phyloP scores from a whole-genome alignment of 2,888 invertebrate species.

The Physocephala rufipes region DNA sequence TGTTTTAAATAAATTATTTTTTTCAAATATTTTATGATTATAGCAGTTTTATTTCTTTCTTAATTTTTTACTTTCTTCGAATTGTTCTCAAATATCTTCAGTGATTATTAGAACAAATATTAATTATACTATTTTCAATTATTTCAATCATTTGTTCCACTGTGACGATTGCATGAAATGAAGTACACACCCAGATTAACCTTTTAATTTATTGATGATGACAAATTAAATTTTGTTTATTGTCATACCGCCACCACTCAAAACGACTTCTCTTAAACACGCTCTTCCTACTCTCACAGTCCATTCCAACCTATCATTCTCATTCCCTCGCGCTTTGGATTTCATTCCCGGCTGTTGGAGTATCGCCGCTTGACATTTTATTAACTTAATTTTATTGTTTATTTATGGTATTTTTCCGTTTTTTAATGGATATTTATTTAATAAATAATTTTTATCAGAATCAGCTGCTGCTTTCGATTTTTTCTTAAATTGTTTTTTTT shows the following conservation, averaged over 20 bases:
- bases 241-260: neutral
- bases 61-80: too few relatives aligned
- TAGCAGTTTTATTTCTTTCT: too few relatives aligned
- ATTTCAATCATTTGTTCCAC: conserved; percentile 5
- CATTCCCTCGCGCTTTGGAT: neutral
- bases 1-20: too few relatives aligned
- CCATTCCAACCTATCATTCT: neutral
- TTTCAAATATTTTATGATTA: too few relatives aligned
- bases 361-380: neutral
- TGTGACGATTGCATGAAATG: neutral
- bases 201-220: neutral
- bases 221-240: neutral
- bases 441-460: neutral
- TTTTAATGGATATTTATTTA: neutral
- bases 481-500: conserved; percentile 5
- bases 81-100: too few relatives aligned
- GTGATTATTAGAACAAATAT: too few relatives aligned
- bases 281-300: neutral
- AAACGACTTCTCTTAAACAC: neutral
- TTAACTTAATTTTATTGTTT: conserved; percentile 3
- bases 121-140: too few relatives aligned
- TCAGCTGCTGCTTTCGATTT: too few relatives aligned
- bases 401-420: neutral
- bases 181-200: neutral
- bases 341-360: neutral